These are phyloP conservation scores for Lepilemur septentrionalis DNA, from an alignment of 2,797 vertebrate genomes.

Conservation along the genomic window DNA sequence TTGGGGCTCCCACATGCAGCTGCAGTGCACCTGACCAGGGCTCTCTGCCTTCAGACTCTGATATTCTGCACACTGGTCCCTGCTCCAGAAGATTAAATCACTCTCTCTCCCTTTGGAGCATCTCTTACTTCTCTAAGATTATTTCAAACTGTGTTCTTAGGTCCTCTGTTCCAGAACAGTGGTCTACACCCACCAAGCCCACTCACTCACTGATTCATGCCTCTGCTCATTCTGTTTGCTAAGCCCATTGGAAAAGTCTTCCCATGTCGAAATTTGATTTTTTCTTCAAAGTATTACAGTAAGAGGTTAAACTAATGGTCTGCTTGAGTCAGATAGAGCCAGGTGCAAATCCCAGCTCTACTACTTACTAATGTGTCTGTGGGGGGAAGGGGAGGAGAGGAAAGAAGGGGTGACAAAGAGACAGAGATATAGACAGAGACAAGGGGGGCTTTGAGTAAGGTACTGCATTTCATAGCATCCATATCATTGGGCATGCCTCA, in stretches of 20 bases:
- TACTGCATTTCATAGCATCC: not conserved
- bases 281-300: not conserved
- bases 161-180: not conserved
- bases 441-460: not conserved
- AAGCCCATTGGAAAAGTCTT: not conserved
- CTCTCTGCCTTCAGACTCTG: not conserved
- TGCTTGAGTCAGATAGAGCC: not conserved
- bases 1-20: not conserved
- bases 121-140: not conserved
- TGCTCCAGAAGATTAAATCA: not conserved
- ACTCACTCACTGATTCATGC: not conserved
- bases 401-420: not conserved
- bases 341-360: not conserved
- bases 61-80: accelerated
- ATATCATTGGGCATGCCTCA: not conserved
- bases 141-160: not conserved
- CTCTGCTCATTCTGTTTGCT: not conserved
- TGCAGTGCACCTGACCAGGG: not conserved
- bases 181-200: not conserved
- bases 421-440: not conserved
- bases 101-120: not conserved
- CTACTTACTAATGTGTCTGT: not conserved
- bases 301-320: not conserved
- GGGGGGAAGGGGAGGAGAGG: accelerated
- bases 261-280: not conserved